Evolutionary conservation across 2,888 invertebrate species (phyloP).

Genomic region (Enchytraeus crypticus): DNA sequence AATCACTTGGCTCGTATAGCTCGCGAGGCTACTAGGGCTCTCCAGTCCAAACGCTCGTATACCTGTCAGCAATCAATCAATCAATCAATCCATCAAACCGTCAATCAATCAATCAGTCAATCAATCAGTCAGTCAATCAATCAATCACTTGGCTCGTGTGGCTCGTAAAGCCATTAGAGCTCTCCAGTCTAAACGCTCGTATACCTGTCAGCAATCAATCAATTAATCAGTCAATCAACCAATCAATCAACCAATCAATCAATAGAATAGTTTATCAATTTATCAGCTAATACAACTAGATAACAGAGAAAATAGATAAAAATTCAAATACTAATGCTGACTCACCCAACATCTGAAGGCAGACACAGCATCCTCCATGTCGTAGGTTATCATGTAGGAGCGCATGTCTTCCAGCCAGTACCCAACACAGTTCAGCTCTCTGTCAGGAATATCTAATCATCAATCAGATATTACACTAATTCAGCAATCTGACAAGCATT

Average conservation of each 20-base stretch:
- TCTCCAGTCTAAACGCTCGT: constrained; percentile 87
- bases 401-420: constrained; percentile 96
- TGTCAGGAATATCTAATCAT: constrained; percentile 74
- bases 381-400: constrained; percentile 89
- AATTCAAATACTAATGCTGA: background rate
- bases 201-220: background rate
- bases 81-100: too few relatives aligned
- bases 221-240: too few relatives aligned
- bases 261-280: background rate
- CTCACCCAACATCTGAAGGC: constrained; percentile 91
- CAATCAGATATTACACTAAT: background rate
- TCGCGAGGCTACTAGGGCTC: constrained; percentile 71
- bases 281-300: background rate
- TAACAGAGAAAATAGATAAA: background rate
- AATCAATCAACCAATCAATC: too few relatives aligned
- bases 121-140: too few relatives aligned
- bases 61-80: too few relatives aligned
- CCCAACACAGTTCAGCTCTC: constrained; percentile 90
- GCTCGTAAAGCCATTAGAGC: constrained; percentile 74
- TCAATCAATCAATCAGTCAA: too few relatives aligned
- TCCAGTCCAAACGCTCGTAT: constrained; percentile 87
- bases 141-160: constrained; percentile 84
- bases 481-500: background rate
- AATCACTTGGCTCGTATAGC: constrained; percentile 86
- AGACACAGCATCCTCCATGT: constrained; percentile 88